Conservation (phyloP, 2,888 invertebrate species). For the Drosophila rellima region DNA sequence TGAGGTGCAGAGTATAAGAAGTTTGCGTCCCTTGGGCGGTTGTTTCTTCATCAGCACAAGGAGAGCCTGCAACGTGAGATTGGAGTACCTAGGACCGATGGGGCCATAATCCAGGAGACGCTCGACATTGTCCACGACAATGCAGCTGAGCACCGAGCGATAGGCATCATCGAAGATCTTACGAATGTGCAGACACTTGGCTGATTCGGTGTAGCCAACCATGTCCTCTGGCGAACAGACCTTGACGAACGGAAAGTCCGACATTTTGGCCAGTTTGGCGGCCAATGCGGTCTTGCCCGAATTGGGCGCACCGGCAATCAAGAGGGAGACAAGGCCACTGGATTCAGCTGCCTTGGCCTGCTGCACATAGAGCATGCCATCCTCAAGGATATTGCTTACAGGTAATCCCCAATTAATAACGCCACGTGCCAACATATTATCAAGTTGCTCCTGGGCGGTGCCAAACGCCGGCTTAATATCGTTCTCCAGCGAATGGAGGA, state of each 20-base stretch:
- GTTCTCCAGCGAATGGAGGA: slow-evolving; percentile 95
- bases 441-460: slow-evolving; percentile 95
- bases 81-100: slow-evolving; percentile 99
- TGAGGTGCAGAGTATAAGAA: slow-evolving; percentile 97
- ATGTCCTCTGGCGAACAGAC: slow-evolving; percentile 98
- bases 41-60: slow-evolving; percentile 97
- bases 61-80: slow-evolving; percentile 97
- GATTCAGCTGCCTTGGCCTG: slow-evolving; percentile 93
- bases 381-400: slow-evolving; percentile 94
- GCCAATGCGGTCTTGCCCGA: slow-evolving; percentile 99
- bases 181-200: slow-evolving; percentile 97
- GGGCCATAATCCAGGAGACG: slow-evolving; percentile 98
- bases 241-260: slow-evolving; percentile 99
- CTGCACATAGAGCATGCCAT: slow-evolving; percentile 95
- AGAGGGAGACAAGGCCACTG: slow-evolving; percentile 94
- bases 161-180: slow-evolving; percentile 99
- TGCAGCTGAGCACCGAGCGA: slow-evolving; percentile 97
- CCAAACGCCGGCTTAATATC: slow-evolving; percentile 99
- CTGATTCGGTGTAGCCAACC: slow-evolving; percentile 98
- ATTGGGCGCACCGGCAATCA: slow-evolving; percentile 97
- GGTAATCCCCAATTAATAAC: slow-evolving; percentile 97
- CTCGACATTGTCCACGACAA: slow-evolving; percentile 99
- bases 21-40: slow-evolving; percentile 96
- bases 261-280: slow-evolving; percentile 97
- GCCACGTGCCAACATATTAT: slow-evolving; percentile 94